Conservation (phyloP, 2,888 invertebrate species). For the Adelognathus sp. region DNA sequence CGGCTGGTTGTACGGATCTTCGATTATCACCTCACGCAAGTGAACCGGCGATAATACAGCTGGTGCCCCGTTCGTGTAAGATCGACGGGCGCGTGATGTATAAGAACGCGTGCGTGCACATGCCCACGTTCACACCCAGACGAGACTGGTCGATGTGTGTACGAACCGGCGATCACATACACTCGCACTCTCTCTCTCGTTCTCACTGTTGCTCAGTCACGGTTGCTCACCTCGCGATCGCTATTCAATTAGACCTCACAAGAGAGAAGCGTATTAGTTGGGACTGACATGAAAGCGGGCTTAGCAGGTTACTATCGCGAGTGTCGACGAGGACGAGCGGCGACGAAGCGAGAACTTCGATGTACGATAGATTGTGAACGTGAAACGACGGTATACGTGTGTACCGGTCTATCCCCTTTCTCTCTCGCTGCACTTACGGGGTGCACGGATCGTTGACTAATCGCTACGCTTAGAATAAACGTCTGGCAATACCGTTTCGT, state of each 20-base stretch:
- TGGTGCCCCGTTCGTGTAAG: neutral
- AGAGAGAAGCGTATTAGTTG: slow-evolving; percentile 13
- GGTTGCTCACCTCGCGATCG: slow-evolving; percentile 45
- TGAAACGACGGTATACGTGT: neutral
- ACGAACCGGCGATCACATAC: neutral
- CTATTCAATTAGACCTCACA: slow-evolving; percentile 51
- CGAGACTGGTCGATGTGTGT: too few relatives aligned
- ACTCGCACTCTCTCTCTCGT: neutral
- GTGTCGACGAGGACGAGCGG: slow-evolving; percentile 21
- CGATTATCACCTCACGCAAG: slow-evolving; percentile 30
- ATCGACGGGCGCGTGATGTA: neutral
- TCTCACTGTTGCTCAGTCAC: slow-evolving; percentile 19
- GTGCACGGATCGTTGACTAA: slow-evolving; percentile 12
- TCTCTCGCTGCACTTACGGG: neutral
- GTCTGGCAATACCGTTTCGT: slow-evolving; percentile 2
- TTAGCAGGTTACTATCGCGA: neutral
- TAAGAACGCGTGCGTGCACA: neutral
- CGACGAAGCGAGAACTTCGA: slow-evolving; percentile 18
- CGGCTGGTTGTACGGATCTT: slow-evolving; percentile 16
- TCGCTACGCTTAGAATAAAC: slow-evolving; percentile 13
- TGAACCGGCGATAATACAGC: slow-evolving; percentile 24
- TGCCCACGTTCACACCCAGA: neutral
- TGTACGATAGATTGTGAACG: slow-evolving; percentile 1
- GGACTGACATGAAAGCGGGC: neutral
- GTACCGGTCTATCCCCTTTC: too few relatives aligned